These are phyloP conservation scores for Istiophorus platypterus DNA, from an alignment of 2,113 vertebrate genomes.

Conservation along the genomic window DNA sequence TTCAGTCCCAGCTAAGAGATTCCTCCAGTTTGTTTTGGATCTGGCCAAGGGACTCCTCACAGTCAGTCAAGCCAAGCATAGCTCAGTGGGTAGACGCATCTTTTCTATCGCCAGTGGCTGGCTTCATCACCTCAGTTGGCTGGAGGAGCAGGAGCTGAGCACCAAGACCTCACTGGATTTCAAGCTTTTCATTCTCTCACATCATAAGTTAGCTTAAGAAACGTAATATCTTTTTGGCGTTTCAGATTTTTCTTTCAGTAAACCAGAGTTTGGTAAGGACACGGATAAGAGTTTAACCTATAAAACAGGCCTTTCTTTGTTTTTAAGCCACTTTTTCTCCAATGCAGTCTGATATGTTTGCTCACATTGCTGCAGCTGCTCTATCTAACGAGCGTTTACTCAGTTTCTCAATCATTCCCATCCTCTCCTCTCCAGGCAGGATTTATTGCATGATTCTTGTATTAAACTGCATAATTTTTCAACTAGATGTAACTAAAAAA, in stretches of 20 bases:
- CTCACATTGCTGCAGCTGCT: neutral
- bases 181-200: neutral
- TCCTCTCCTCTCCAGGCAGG: neutral
- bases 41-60: neutral
- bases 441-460: neutral
- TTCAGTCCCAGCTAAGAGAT: neutral
- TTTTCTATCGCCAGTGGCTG: neutral
- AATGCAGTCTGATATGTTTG: neutral
- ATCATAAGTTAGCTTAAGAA: neutral
- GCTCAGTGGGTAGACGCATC: neutral
- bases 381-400: neutral
- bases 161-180: neutral
- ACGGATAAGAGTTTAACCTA: neutral
- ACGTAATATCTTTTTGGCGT: neutral
- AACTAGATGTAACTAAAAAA: neutral
- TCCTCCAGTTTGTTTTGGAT: neutral
- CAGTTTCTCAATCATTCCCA: neutral
- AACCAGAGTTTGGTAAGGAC: neutral
- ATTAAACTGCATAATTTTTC: neutral
- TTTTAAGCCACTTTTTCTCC: neutral
- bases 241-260: neutral
- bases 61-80: constrained; percentile 1
- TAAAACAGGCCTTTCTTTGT: neutral
- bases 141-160: neutral
- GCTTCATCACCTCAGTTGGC: constrained; percentile 15